Evolutionary conservation across 2,888 invertebrate genomes (phyloP).

Genomic region (Apantesis nais): DNA sequence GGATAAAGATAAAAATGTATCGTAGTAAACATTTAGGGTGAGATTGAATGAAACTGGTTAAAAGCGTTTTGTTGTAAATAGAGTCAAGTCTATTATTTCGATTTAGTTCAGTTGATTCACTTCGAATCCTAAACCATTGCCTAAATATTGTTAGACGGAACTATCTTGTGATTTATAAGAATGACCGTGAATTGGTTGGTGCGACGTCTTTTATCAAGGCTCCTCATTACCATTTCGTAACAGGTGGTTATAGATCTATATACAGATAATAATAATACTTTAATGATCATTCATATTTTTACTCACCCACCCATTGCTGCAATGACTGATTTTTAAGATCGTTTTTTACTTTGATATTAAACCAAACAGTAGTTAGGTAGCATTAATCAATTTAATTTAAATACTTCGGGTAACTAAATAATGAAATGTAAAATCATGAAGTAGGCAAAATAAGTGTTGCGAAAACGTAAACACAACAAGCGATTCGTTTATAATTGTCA

Average conservation of each 20-base stretch:
- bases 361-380: background rate
- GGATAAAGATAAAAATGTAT: constrained; percentile 61
- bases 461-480: constrained; percentile 39
- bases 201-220: background rate
- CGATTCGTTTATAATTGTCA: constrained; percentile 56
- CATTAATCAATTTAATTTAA: constrained; percentile 9
- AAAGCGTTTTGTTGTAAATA: constrained; percentile 15
- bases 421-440: constrained; percentile 26
- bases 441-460: constrained; percentile 41
- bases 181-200: background rate
- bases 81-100: background rate
- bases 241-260: background rate
- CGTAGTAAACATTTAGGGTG: constrained; percentile 54
- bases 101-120: background rate
- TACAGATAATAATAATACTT: too few relatives aligned
- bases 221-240: background rate
- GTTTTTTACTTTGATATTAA: too few relatives aligned
- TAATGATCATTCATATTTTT: too few relatives aligned
- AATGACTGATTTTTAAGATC: too few relatives aligned
- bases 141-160: background rate
- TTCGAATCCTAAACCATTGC: background rate
- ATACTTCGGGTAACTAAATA: constrained; percentile 25
- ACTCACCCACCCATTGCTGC: too few relatives aligned
- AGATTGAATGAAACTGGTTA: constrained; percentile 42
- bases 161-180: background rate